Base-by-base conservation (phyloP, 1,140 invertebrate species). In the Habropoda laboriosa region DNA sequence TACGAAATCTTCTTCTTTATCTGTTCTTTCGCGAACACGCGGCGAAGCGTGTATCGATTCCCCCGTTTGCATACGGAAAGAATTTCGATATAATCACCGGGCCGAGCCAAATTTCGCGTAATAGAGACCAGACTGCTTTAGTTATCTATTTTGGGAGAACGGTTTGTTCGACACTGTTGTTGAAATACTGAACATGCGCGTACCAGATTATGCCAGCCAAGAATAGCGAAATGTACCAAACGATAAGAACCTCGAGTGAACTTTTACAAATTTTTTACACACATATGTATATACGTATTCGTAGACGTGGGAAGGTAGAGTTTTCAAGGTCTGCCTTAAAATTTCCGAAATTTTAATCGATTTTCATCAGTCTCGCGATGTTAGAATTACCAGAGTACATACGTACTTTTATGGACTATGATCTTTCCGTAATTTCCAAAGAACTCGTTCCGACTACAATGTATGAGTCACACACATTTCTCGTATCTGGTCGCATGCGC, bases 41-140 rank as follows among this genome's bases (percentile, higher is more conserved):
- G 38, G 35, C 61, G 32, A 13, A 40, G 21, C 27, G 13, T 10
- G 10, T 38, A 38, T 70, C 64, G 51, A 58, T 35, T 21, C 30
- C 30, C 35, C 8, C 21, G 24, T 38, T 51, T 45, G n/a, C 53
- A 27, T 55, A 32, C 7, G 21, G 27, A 42, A 79, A 73, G 30
- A 4, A 21, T 53, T n/a, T 79, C 18, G 21, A 5, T 42, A 7
- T 18, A 63, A 77, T 13, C 16, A n/a, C n/a, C 2, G 18, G n/a
- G 0, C 18, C 30, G 4, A 18, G 63, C 42, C 71, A 81, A 81
- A 51, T 68, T 81, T 85, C 78, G 53, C 38, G 47, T 81, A 78
- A 85, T 70, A 30, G 16, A 30, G 16, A 53, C 21, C 5, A 42
- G 24, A 63, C 42, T 40, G 60, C 30, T n/a, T 13, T 45, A 24